Evolutionary conservation across 2,797 vertebrate genomes (phyloP), one percentile per base, ranked within the genome.

Genomic region (Lepilemur septentrionalis): DNA sequence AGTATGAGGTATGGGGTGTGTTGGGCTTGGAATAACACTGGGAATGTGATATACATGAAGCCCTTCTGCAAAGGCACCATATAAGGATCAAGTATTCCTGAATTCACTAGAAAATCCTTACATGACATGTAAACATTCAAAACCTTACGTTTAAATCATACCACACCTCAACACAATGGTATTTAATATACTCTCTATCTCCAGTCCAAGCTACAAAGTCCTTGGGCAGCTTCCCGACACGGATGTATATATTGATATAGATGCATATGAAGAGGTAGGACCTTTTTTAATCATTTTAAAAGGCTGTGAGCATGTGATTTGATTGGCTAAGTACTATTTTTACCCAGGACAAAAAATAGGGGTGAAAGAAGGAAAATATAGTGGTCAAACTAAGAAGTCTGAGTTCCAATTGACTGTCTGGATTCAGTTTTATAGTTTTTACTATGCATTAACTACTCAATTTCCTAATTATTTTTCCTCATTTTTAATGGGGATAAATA

Each of bases 261-360:
- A 99, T 0, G 99, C 99, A 10, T 99, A 99, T 0, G 99, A 99
- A 97, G 99, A 99, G 99, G 99, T 99, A 98, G 97, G 98, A 94
- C 23, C 8, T 73, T 22, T 91, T 91, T 65, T 10, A 18, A 1
- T 63, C 38, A 65, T 81, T 83, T 87, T 61, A 87, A 94, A 86
- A 55, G 48, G 14, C n/a, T 80, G 46, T 83, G n/a, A 94, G 61
- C 50, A 22, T 65, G 20, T 81, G 41, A n/a, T 83, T 23, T 89
- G 20, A 55, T 50, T 59, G 35, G 14, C 84, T 55, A 41, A 81
- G 50, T 30, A 41, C 22, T 87, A 25, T 70, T 85, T 93, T 87
- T 32, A 70, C n/a, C 50, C 25, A 67, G 17, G 48, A 67, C 12
- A 59, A 73, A 69, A 89, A 82, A 48, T 30, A 50, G 52, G 30